Evolutionary conservation across 2,888 invertebrate genomes (phyloP), one percentile per base, ranked within the genome.

Genomic region (Pseudeuparius sepicola): DNA sequence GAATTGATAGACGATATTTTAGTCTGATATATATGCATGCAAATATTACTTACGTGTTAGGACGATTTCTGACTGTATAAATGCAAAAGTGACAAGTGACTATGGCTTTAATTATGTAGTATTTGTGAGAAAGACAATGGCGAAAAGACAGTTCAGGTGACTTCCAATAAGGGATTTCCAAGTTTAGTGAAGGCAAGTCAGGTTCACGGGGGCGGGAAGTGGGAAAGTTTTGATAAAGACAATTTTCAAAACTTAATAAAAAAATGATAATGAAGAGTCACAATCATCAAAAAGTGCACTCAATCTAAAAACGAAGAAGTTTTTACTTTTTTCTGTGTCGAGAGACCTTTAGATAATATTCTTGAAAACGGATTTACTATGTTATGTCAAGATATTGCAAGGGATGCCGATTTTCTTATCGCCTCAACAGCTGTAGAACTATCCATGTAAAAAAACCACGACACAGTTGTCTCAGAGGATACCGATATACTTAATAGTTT

Each of bases 391-490:
- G 17, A 18, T 17, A 31, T 31, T 18, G 17, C 11, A 17, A 31
- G 14, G 3, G 31, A 31, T 9, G 23, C 9, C 13, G 31, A 31
- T n/a, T n/a, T n/a, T n/a, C n/a, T n/a, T n/a, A n/a, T n/a, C n/a
- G n/a, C 4, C 16, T 5, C 6, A 30, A 30, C 30, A 14, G 30
- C 15, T 16, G 15, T 30, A 4, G 30, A 30, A 15, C 16, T 30
- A 15, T 14, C 30, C 14, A 30, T 15, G 16, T 30, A 4, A 16
- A 14, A 30, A 30, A n/a, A n/a, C n/a, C n/a, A 30, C 28, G 4
- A 12, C 16, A 30, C 30, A 30, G 30, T 30, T 30, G 30, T 30
- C 30, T 30, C 30, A 30, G 16, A 30, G 30, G 30, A 15, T 18
- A 30, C 30, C 10, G 16, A 30, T 30, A 30, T 30, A 16, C 12